phyloP scores from a whole-genome alignment of 2,888 invertebrate genomes.

The Xestia xanthographa region DNA sequence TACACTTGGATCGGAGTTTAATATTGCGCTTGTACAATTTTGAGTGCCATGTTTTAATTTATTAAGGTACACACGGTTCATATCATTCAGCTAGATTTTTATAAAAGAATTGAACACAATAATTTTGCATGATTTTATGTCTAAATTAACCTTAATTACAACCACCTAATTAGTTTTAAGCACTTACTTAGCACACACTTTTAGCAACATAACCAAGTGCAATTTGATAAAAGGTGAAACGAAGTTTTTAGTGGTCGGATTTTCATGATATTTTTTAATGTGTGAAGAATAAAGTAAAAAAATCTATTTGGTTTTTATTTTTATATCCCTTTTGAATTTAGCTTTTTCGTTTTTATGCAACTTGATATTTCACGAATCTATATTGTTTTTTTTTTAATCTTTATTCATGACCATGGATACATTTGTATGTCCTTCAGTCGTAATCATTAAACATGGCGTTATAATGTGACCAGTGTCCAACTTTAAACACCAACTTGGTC shows the following conservation, averaged over 20 bases:
- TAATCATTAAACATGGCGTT: no score
- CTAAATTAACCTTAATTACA: slow-evolving; percentile 16
- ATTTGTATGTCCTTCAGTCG: no score
- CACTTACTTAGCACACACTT: background rate
- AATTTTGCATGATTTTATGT: slow-evolving; percentile 3
- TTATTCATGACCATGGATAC: no score
- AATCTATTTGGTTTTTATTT: background rate
- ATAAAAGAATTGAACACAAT: slow-evolving; percentile 5
- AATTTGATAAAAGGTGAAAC: background rate
- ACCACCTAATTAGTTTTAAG: slow-evolving; percentile 7
- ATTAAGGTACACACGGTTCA: background rate
- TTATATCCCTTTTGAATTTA: background rate
- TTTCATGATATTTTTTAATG: background rate
- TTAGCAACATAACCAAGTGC: background rate
- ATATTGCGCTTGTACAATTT: slow-evolving; percentile 3
- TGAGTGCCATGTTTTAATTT: background rate
- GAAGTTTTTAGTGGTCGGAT: background rate
- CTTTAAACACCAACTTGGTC: background rate
- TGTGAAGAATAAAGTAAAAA: background rate
- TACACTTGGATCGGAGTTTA: slow-evolving; percentile 20
- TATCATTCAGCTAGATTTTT: background rate
- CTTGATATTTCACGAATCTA: background rate
- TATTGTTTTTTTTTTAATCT: no score
- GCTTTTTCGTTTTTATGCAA: background rate
- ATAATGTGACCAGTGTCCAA: background rate